Evolutionary conservation across 2,888 invertebrate genomes (phyloP).

Genomic region (Ashinkailepas kermadecensis): DNA sequence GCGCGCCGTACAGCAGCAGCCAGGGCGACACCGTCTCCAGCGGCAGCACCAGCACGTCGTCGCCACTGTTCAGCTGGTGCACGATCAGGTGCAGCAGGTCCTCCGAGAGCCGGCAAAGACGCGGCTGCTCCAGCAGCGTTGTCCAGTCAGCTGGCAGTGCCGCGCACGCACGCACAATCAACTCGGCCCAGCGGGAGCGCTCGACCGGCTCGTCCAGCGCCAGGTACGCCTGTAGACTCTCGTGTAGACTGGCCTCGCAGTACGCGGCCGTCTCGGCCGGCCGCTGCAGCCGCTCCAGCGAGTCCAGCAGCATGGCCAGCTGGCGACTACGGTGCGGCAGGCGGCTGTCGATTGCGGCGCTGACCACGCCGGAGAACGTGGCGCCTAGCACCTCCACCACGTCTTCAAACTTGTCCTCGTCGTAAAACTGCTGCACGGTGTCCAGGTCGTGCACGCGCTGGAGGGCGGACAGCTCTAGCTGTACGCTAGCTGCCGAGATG

Average conservation of each 20-base stretch:
- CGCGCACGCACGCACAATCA: neutral
- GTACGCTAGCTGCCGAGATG: neutral
- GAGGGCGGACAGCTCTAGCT: neutral
- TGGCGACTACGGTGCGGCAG: constrained; percentile 47
- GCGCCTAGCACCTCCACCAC: constrained; percentile 59
- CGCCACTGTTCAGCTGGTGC: constrained; percentile 64
- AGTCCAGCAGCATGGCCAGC: constrained; percentile 54
- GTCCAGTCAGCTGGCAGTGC: neutral
- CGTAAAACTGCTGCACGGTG: constrained; percentile 59
- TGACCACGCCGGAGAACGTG: constrained; percentile 46
- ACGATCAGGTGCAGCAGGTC: constrained; percentile 66
- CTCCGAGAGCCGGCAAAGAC: constrained; percentile 54
- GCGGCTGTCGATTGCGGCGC: constrained; percentile 31
- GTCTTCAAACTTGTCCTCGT: constrained; percentile 56
- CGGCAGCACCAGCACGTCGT: constrained; percentile 55
- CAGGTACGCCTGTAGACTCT: constrained; percentile 55
- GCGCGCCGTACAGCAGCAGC: constrained; percentile 72
- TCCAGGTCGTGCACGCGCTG: constrained; percentile 47
- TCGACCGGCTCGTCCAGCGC: constrained; percentile 24
- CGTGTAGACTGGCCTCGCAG: constrained; percentile 60
- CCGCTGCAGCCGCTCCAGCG: constrained; percentile 53
- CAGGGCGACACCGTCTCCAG: constrained; percentile 67
- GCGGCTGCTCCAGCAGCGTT: neutral
- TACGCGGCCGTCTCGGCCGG: neutral
- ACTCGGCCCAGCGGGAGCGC: neutral